A percentile compares a stretch with the other conserved stretches of the same genome.
These are phyloP conservation scores for Leptinotarsa juncta DNA, from an alignment of 2,888 invertebrate species.

Conservation along the genomic window DNA sequence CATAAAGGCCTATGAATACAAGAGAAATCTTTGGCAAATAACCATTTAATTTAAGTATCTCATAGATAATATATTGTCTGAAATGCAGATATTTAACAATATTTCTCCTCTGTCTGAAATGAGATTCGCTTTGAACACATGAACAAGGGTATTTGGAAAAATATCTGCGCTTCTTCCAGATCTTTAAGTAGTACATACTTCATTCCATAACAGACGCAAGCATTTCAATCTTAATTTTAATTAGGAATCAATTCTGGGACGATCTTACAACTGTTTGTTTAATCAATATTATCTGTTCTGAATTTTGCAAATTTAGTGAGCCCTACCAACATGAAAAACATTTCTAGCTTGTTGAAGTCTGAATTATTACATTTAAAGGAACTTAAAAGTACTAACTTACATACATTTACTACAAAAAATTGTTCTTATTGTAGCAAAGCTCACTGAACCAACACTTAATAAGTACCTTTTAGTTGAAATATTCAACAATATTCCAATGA, in stretches of 20 bases:
- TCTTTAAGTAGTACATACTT: constrained; percentile 6
- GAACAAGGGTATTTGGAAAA: constrained; percentile 1
- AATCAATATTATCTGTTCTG: neutral
- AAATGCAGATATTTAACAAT: constrained; percentile 15
- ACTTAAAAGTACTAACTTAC: neutral
- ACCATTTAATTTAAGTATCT: constrained; percentile 7
- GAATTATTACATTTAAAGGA: neutral
- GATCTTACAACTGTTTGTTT: constrained; percentile 1
- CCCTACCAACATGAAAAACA: neutral
- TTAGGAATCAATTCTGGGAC: constrained; percentile 8
- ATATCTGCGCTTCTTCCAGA: constrained; percentile 2
- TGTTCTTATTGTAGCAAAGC: neutral
- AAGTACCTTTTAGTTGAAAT: constrained; percentile 9
- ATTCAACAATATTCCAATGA: neutral
- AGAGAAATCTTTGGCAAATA: constrained; percentile 17
- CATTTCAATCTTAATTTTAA: neutral
- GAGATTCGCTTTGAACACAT: constrained; percentile 14
- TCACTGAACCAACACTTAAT: neutral
- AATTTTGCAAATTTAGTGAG: neutral
- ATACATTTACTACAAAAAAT: neutral
- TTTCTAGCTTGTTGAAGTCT: neutral
- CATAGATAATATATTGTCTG: neutral
- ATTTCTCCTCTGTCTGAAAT: constrained; percentile 1
- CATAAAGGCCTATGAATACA: neutral
- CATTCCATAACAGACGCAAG: neutral